These are phyloP conservation scores for Ganaspis brasiliensis DNA, from an alignment of 2,888 invertebrate species.

Conservation along the genomic window DNA sequence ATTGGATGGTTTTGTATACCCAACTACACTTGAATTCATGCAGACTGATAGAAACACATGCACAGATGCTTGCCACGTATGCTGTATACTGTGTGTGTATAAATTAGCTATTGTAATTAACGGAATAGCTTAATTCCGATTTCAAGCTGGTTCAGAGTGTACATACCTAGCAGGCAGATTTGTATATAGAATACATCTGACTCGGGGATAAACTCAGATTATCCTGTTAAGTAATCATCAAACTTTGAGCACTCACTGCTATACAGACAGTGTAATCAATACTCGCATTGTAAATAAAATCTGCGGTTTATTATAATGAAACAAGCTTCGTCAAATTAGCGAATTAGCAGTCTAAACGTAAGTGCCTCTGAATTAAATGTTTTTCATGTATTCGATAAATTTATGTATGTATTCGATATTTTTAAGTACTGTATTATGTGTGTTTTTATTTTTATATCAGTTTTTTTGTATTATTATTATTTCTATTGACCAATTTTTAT, in stretches of 20 bases:
- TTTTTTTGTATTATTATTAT: no score
- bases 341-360: no score
- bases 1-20: not conserved
- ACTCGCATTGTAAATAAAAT: not conserved
- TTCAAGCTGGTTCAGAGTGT: constrained; percentile 29
- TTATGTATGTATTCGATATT: no score
- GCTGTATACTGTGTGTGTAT: constrained; percentile 52
- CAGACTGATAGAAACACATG: constrained; percentile 4
- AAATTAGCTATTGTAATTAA: constrained; percentile 63
- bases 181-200: constrained; percentile 15
- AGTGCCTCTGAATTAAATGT: no score
- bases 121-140: constrained; percentile 62
- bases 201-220: constrained; percentile 29
- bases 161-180: constrained; percentile 18
- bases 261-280: not conserved
- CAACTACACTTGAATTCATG: constrained; percentile 11
- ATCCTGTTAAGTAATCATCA: constrained; percentile 29
- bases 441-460: no score
- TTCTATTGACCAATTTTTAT: no score
- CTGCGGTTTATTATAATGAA: not conserved
- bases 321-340: no score
- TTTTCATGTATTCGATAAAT: no score
- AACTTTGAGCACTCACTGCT: constrained; percentile 23
- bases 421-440: no score
- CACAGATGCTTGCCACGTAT: constrained; percentile 21